Conservation (phyloP, 2,113 vertebrate species). For the Capreolus pygargus region DNA sequence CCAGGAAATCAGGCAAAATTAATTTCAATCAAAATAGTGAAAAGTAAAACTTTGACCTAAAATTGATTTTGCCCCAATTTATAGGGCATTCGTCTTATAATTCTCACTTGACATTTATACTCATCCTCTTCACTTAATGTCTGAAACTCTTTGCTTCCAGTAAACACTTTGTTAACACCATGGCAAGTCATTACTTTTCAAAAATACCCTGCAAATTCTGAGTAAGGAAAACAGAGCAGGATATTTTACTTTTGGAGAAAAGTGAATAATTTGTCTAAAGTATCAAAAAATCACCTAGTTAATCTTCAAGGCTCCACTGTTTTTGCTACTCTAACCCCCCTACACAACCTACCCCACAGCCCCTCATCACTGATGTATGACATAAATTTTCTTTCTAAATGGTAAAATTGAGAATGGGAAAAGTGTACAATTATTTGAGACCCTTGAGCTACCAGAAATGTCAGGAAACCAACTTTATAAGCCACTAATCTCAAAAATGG, state of each 20-base stretch:
- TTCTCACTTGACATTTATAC: background rate
- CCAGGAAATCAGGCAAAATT: background rate
- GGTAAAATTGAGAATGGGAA: background rate
- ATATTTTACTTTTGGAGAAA: background rate
- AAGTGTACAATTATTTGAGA: background rate
- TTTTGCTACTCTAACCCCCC: background rate
- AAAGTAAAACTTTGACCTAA: background rate
- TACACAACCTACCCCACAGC: background rate
- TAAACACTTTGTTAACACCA: background rate
- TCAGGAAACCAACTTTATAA: background rate
- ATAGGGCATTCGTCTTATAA: background rate
- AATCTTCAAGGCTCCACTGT: background rate
- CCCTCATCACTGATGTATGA: background rate
- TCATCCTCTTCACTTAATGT: background rate
- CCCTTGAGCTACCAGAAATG: background rate
- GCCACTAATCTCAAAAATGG: background rate
- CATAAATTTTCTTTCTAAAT: background rate
- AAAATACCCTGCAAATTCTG: constrained; percentile 12
- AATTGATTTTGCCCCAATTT: background rate
- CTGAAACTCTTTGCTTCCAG: background rate
- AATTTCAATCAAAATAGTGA: background rate
- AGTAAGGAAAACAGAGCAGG: background rate
- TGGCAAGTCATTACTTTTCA: background rate
- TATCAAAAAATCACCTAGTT: background rate
- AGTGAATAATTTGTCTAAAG: background rate